A percentile compares a stretch with the other conserved stretches of the same genome.
Conservation (phyloP, 37 sponge, comb jelly and placozoan species). For the Amphimedon queenslandica region DNA sequence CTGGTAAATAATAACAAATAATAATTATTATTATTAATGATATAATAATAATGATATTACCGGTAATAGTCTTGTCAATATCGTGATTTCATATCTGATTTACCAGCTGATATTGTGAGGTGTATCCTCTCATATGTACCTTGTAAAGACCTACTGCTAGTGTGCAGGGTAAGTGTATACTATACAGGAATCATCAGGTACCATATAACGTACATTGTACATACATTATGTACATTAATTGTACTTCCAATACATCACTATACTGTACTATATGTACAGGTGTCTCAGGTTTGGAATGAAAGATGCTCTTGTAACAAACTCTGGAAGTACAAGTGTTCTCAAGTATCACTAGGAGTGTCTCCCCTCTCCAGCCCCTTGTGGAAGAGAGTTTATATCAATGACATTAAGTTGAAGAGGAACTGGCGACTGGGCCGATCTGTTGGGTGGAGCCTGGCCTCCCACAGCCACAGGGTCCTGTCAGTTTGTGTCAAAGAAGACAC, state of each 20-base stretch:
- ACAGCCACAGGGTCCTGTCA: conserved; percentile 51
- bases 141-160: conserved; percentile 42
- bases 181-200: neutral
- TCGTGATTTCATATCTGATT: conserved; percentile 34
- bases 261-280: conserved; percentile 24
- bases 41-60: neutral
- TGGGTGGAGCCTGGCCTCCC: conserved; percentile 13
- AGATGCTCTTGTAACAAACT: conserved; percentile 37
- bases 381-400: conserved; percentile 42
- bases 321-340: conserved; percentile 39
- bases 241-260: too few species aligned
- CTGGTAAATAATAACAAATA: conserved; percentile 41
- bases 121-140: conserved; percentile 28
- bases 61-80: conserved; percentile 30
- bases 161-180: conserved; percentile 19
- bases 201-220: neutral
- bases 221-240: too few species aligned
- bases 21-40: neutral
- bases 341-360: conserved; percentile 42
- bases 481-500: conserved; percentile 37
- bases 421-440: conserved; percentile 47
- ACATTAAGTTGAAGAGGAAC: conserved; percentile 58
- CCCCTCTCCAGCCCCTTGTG: conserved; percentile 18
- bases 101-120: conserved; percentile 31
- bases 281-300: conserved; percentile 38